These are phyloP conservation scores for Stichodactyla helianthus DNA, from an alignment of 64 coral and sea anemone species.

Conservation along the genomic window DNA sequence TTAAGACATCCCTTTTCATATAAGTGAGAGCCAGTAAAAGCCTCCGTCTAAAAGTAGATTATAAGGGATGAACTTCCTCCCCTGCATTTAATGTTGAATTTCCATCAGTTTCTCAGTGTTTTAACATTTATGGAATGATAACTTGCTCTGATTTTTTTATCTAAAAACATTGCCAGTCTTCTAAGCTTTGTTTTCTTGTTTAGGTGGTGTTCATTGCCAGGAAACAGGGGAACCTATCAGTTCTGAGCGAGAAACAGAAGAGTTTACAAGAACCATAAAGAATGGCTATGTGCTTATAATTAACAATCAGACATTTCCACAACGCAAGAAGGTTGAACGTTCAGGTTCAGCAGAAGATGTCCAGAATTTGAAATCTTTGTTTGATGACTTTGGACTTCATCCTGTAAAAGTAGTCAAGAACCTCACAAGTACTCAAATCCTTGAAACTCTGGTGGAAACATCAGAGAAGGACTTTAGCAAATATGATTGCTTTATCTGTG, in stretches of 20 bases:
- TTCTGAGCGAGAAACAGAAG: constrained; percentile 13
- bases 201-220: constrained; percentile 39
- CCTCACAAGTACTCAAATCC: constrained; percentile 28
- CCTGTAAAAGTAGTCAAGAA: not conserved
- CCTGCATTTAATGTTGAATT: too few species aligned
- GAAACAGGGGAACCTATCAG: constrained; percentile 25
- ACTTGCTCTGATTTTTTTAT: too few species aligned
- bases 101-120: too few species aligned
- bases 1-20: too few species aligned
- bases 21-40: too few species aligned
- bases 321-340: constrained; percentile 27
- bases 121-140: too few species aligned
- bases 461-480: constrained; percentile 63
- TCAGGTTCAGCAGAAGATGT: constrained; percentile 48
- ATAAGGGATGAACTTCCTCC: too few species aligned
- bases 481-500: constrained; percentile 72
- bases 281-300: constrained; percentile 62
- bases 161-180: too few species aligned
- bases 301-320: constrained; percentile 53
- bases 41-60: too few species aligned
- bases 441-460: constrained; percentile 12
- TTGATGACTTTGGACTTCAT: constrained; percentile 50
- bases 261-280: constrained; percentile 16
- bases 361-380: constrained; percentile 1
- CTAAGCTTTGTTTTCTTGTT: not conserved